phyloP scores from a whole-genome alignment of 2,888 invertebrate species.

The Lithosia quadra region DNA sequence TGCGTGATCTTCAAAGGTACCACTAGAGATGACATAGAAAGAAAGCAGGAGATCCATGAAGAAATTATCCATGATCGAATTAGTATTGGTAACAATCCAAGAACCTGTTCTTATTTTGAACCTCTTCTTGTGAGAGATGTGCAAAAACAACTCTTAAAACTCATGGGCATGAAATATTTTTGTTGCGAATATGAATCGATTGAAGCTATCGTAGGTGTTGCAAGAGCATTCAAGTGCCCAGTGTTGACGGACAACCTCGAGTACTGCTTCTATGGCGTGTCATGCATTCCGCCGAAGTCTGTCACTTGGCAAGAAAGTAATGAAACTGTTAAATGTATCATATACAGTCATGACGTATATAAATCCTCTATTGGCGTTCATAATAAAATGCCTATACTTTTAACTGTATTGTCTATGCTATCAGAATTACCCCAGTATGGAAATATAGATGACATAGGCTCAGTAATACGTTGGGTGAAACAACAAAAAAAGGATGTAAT shows the following conservation, averaged over 20 bases:
- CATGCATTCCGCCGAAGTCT: slow-evolving; percentile 36
- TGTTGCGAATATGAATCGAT: slow-evolving; percentile 49
- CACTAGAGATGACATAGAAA: slow-evolving; percentile 15
- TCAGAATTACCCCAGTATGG: slow-evolving; percentile 10
- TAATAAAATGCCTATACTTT: slow-evolving; percentile 37
- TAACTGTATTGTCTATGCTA: slow-evolving; percentile 36
- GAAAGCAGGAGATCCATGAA: slow-evolving; percentile 30
- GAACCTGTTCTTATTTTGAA: slow-evolving; percentile 21
- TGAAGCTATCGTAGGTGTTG: slow-evolving; percentile 48
- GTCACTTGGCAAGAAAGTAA: slow-evolving; percentile 6
- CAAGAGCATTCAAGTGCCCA: slow-evolving; percentile 49
- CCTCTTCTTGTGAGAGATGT: slow-evolving; percentile 41
- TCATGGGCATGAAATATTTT: slow-evolving; percentile 52
- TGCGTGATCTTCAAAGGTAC: slow-evolving; percentile 43
- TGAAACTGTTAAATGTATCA: slow-evolving; percentile 27
- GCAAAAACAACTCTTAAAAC: slow-evolving; percentile 49
- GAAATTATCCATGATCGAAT: slow-evolving; percentile 18
- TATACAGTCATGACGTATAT: slow-evolving; percentile 34
- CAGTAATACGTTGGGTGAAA: slow-evolving; percentile 36
- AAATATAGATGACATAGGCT: slow-evolving; percentile 9
- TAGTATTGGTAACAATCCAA: background rate
- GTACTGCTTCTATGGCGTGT: slow-evolving; percentile 47
- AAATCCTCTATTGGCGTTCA: slow-evolving; percentile 41
- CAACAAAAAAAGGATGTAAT: slow-evolving; percentile 25
- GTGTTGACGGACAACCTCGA: slow-evolving; percentile 55